Base-by-base conservation (phyloP, 2,113 vertebrate species). In the Oreochromis aureus region DNA sequence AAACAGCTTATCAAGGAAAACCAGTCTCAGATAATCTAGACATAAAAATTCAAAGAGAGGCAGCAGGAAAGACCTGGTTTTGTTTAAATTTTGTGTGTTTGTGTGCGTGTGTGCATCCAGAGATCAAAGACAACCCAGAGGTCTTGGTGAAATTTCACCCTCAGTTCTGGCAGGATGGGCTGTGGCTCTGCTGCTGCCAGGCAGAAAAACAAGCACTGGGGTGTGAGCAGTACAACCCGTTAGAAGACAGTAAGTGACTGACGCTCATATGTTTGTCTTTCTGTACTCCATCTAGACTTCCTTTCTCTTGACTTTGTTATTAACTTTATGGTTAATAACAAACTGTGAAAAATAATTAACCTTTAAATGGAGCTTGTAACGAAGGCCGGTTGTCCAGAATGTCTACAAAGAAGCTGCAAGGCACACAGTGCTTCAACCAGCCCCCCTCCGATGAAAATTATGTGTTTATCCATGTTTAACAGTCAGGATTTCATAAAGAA, bases 151-250 rank as follows among this genome's bases (percentile, higher is more conserved):
- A 99, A 96, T 99, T 98, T 71, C 98, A 99, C 89, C 97, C 98
- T 69, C 97, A 98, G 93, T 97, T 99, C 94, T 99, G 98, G 98
- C 95, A 97, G 89, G 98, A 99, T 4, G 98, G 98, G 69, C 92
- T 93, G 89, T 99, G 98, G 95, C 97, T 98, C 36, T 99, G 98
- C 93, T 99, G 98, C 56, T 95, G 98, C 53, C 98, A 99, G 95
- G 97, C 93, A 58, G 98, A 98, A 84, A 99, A 99, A 90, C 95
- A 97, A 92, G 98, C 98, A 1, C 96, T 95, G 2, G 98, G 98
- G 58, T 99, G 98, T 91, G 97, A 98, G 92, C 98, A 98, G 91
- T 99, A 99, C 2, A 98, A 96, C 89, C 96, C 98, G 87, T 97
- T 97, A 90, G 97, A 97, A 93, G 97, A 97, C 85, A 96, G 98